A percentile compares a stretch with the other conserved stretches of the same genome.
These are phyloP conservation scores for Kryphioiulus occultus DNA, from an alignment of 2,888 invertebrate genomes.

Conservation along the genomic window DNA sequence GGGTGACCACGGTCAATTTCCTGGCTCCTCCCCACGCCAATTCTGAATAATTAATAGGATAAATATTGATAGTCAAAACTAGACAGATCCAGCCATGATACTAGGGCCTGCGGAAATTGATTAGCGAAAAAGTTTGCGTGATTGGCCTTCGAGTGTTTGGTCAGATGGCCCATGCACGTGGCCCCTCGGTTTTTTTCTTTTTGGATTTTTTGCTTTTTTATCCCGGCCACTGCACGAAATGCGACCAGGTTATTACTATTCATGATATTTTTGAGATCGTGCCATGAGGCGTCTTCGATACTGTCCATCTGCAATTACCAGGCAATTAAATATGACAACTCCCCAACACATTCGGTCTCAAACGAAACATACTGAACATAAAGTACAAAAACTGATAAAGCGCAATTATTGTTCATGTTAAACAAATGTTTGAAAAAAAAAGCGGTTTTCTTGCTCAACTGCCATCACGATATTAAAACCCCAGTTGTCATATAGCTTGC, in stretches of 20 bases:
- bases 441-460: no score
- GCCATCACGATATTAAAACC: no score
- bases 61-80: slow-evolving; percentile 40
- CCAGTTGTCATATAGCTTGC: no score
- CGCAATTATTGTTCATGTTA: no score
- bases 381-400: no score
- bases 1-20: slow-evolving; percentile 38
- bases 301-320: neutral
- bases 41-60: neutral
- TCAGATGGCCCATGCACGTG: slow-evolving; percentile 21
- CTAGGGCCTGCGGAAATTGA: neutral
- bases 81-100: neutral
- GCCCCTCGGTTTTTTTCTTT: neutral
- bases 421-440: no score
- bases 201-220: neutral
- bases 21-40: neutral
- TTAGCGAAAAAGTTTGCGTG: slow-evolving; percentile 26
- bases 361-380: no score
- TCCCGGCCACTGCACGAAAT: neutral
- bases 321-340: neutral
- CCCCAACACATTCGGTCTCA: no score
- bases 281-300: neutral
- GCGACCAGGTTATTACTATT: neutral
- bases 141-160: slow-evolving; percentile 20
- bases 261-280: slow-evolving; percentile 21